Percentiles rank a stretch among this genome's conserved stretches.
These are phyloP conservation scores for Lepus townsendii DNA, from an alignment of 2,797 vertebrate species.

Conservation along the genomic window DNA sequence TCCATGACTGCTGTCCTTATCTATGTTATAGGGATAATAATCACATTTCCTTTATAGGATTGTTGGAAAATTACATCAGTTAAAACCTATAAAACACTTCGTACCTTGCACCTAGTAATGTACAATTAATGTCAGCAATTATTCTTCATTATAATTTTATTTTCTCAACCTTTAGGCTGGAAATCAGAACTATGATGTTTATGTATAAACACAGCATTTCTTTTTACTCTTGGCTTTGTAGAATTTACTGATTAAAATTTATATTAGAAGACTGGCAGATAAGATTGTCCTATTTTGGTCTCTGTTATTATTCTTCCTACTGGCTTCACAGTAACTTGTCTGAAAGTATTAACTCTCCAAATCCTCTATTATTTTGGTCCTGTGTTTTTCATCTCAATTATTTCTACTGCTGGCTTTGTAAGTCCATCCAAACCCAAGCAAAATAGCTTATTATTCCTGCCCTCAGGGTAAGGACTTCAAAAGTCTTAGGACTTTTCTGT, in stretches of 20 bases:
- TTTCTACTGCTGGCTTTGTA: conserved; percentile 24
- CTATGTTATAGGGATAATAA: not conserved
- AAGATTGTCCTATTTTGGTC: not conserved
- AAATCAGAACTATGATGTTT: not conserved
- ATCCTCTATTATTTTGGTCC: conserved; percentile 50
- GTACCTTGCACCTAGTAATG: not conserved
- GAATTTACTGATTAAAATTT: conserved; percentile 44
- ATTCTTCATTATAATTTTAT: conserved; percentile 43
- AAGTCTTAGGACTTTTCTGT: conserved; percentile 38
- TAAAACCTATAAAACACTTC: conserved; percentile 28
- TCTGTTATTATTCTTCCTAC: conserved; percentile 51
- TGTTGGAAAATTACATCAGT: not conserved
- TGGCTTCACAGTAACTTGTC: conserved; percentile 63
- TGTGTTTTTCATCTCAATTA: conserved; percentile 59
- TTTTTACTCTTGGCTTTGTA: conserved; percentile 26
- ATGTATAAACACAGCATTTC: not conserved
- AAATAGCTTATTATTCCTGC: conserved; percentile 67
- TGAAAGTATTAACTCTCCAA: conserved; percentile 62
- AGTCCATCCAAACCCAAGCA: conserved; percentile 38
- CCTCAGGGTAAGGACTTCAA: conserved; percentile 65
- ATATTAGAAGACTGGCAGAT: not conserved
- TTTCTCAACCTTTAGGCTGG: not conserved
- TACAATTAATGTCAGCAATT: conserved; percentile 42
- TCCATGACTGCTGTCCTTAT: not conserved
- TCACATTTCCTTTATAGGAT: not conserved